phyloP scores from a whole-genome alignment of 2,113 vertebrate genomes.

The Empidonax alnorum region DNA sequence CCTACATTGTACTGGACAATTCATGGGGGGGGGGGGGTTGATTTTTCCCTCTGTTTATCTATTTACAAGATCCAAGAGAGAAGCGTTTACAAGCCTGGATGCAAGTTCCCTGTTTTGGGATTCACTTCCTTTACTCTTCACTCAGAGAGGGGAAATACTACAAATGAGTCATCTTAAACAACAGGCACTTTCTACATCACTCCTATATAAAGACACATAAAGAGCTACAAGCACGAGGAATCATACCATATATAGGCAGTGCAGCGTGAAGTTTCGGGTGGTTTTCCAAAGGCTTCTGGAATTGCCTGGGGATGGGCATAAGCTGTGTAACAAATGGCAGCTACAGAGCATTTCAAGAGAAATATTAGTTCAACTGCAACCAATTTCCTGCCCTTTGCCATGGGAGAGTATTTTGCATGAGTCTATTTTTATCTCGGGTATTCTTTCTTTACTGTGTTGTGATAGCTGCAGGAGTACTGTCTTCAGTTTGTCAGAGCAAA shows the following conservation, averaged over 20 bases:
- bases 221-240: neutral
- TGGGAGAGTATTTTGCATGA: neutral
- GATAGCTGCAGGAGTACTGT: neutral
- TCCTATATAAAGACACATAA: neutral
- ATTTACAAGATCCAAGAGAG: neutral
- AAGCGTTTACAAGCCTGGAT: neutral
- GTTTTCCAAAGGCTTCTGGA: neutral
- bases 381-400: conserved; percentile 55
- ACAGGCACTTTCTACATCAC: neutral
- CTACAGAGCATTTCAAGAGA: neutral
- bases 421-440: conserved; percentile 13
- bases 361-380: conserved; percentile 56
- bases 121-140: neutral
- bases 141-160: conserved; percentile 11
- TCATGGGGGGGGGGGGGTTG: neutral
- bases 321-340: neutral
- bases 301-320: neutral
- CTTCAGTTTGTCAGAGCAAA: neutral
- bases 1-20: neutral
- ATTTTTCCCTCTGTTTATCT: neutral
- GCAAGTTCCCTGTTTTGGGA: conserved; percentile 2
- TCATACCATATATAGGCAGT: neutral
- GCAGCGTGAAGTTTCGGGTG: neutral
- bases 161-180: neutral
- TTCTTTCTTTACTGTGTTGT: neutral